These are phyloP conservation scores for Meteorus cinctellus DNA, from an alignment of 2,888 invertebrate genomes.

Conservation along the genomic window DNA sequence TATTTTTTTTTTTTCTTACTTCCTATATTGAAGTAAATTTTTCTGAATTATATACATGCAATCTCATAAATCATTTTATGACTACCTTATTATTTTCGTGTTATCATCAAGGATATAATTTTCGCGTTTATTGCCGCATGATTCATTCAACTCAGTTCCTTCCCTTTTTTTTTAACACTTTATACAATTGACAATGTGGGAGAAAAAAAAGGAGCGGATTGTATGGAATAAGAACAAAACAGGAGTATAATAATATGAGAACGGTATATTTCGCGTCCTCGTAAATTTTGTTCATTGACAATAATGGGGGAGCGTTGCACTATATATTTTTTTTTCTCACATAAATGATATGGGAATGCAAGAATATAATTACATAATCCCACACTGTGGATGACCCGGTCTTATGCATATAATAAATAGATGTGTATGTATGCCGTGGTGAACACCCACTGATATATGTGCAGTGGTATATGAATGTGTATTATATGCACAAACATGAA, in stretches of 20 bases:
- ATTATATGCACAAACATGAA: not conserved
- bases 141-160: not conserved
- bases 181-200: not conserved
- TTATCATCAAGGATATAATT: constrained; percentile 8
- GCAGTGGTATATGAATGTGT: not conserved
- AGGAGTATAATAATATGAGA: not conserved
- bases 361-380: constrained; percentile 30
- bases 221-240: not conserved
- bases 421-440: constrained; percentile 4
- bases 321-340: constrained; percentile 19
- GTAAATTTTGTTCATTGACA: constrained; percentile 29
- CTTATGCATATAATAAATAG: not conserved
- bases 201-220: not conserved
- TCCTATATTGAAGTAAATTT: constrained; percentile 9
- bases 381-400: constrained; percentile 18
- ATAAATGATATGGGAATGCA: constrained; percentile 30
- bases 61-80: constrained; percentile 1
- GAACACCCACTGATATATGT: not conserved
- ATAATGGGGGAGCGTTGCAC: constrained; percentile 14
- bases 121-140: not conserved
- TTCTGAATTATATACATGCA: not conserved
- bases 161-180: not conserved
- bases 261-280: constrained; percentile 25
- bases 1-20: constrained; percentile 7
- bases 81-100: not conserved